These are phyloP conservation scores for Oncorhynchus masou DNA, from an alignment of 2,113 vertebrate genomes.

Conservation along the genomic window DNA sequence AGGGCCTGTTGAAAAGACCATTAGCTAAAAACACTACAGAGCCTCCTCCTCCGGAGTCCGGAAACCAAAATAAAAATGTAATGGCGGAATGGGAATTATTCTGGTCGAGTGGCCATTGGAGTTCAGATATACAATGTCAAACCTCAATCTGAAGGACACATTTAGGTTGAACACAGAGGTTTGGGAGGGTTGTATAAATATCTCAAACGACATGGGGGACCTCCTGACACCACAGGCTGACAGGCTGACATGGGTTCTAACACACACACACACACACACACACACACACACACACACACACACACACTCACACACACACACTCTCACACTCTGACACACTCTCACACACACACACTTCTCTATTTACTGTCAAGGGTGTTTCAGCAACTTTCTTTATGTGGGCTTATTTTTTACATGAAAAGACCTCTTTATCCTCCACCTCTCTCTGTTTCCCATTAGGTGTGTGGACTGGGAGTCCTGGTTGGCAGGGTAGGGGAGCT, in stretches of 20 bases:
- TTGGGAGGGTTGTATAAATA: constrained; percentile 65
- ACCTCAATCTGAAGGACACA: constrained; percentile 64
- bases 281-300: no score
- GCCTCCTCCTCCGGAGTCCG: constrained; percentile 25
- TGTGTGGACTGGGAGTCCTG: no score
- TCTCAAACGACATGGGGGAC: constrained; percentile 32
- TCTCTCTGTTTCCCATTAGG: neutral
- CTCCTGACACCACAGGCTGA: no score
- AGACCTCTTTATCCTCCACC: constrained; percentile 32
- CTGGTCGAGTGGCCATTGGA: constrained; percentile 55
- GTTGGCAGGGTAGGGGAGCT: no score
- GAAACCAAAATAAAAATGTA: constrained; percentile 53
- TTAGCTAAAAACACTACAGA: constrained; percentile 44
- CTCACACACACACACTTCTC: constrained; percentile 2
- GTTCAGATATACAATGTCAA: constrained; percentile 70
- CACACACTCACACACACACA: neutral
- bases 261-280: neutral
- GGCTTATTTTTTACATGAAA: no score
- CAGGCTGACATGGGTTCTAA: constrained; percentile 44
- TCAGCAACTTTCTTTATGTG: constrained; percentile 26
- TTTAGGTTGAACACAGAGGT: constrained; percentile 67
- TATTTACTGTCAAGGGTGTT: constrained; percentile 55
- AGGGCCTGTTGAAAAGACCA: constrained; percentile 38
- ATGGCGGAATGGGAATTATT: constrained; percentile 60
- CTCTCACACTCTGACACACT: no score